A percentile compares a stretch with the other conserved stretches of the same genome.
These are phyloP conservation scores for Porites australiensis DNA, from an alignment of 64 coral and sea anemone species.

Conservation along the genomic window DNA sequence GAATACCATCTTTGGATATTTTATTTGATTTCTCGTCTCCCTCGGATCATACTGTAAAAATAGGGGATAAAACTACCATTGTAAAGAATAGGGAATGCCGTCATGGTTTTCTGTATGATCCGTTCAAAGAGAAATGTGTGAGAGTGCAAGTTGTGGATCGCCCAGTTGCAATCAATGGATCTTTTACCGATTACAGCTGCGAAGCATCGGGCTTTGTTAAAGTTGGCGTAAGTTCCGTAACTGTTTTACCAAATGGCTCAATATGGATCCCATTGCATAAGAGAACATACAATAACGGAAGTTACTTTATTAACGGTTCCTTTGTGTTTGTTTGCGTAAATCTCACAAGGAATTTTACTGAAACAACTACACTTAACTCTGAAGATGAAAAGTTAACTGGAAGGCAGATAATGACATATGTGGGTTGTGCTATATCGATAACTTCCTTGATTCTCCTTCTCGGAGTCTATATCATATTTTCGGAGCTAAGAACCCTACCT, in stretches of 20 bases:
- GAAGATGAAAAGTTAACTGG: too few species aligned
- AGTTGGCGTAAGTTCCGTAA: not conserved
- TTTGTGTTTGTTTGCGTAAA: not conserved
- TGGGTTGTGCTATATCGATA: conserved; percentile 45
- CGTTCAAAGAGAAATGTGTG: not conserved
- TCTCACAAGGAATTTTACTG: not conserved
- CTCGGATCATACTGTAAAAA: not conserved
- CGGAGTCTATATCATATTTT: conserved; percentile 4
- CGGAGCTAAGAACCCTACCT: conserved; percentile 58
- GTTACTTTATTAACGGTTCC: not conserved
- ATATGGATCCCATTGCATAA: not conserved
- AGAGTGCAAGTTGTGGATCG: not conserved
- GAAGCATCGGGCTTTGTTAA: not conserved
- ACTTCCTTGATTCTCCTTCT: conserved; percentile 43
- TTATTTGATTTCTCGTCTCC: conserved; percentile 6
- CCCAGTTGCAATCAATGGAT: not conserved
- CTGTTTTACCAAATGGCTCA: not conserved
- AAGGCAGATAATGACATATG: conserved; percentile 62
- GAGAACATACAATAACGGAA: not conserved
- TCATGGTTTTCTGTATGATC: not conserved
- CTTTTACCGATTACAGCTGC: not conserved
- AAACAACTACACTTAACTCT: not conserved
- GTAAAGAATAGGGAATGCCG: not conserved
- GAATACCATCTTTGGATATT: not conserved
- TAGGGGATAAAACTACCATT: not conserved